Evolutionary conservation across 2,888 invertebrate genomes (phyloP).

Genomic region (Vannuccia rotundouncinata): DNA sequence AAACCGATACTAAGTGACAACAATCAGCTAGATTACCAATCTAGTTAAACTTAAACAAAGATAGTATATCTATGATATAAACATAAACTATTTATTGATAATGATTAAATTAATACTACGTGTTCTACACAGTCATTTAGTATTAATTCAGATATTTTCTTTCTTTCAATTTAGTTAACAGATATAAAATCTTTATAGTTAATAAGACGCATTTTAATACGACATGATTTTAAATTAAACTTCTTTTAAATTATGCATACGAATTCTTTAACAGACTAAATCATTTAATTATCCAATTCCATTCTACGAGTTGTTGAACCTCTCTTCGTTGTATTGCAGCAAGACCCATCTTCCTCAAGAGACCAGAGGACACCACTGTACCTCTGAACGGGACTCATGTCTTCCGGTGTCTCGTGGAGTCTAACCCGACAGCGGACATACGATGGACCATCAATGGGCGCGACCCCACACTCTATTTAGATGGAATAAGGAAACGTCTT

Average conservation of each 20-base stretch:
- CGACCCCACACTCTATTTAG: conserved; percentile 31
- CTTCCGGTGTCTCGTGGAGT: conserved; percentile 76
- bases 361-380: conserved; percentile 71
- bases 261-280: neutral
- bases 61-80: too few species aligned
- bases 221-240: neutral
- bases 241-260: neutral
- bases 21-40: too few species aligned
- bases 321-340: too few species aligned
- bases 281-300: neutral
- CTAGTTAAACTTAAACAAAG: too few species aligned
- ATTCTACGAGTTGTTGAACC: too few species aligned
- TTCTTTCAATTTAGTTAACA: neutral
- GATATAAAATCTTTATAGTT: neutral
- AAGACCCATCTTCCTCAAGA: conserved; percentile 29
- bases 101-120: too few species aligned
- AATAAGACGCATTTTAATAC: neutral
- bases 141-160: too few species aligned
- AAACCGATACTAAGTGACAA: too few species aligned
- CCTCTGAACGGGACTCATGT: conserved; percentile 81
- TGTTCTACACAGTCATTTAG: too few species aligned
- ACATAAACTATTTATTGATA: too few species aligned
- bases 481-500: conserved; percentile 32
- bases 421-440: conserved; percentile 80
- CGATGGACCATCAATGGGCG: conserved; percentile 86